These are phyloP conservation scores for Leucophora obtusa DNA, from an alignment of 2,888 invertebrate genomes.

Conservation along the genomic window DNA sequence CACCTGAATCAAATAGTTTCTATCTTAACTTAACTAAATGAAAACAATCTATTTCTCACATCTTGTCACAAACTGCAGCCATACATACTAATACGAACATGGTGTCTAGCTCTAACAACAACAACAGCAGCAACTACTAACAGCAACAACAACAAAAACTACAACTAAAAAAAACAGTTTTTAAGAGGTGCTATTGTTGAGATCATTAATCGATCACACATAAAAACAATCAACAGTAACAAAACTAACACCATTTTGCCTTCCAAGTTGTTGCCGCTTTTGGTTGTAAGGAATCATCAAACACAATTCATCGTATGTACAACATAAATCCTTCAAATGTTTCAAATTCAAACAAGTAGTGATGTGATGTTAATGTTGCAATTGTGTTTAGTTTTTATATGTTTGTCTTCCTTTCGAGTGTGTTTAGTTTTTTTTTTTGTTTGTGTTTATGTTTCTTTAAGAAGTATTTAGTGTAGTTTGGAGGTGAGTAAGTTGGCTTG, in stretches of 20 bases:
- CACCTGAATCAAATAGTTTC: constrained; percentile 63
- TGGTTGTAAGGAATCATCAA: constrained; percentile 62
- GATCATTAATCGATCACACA: constrained; percentile 65
- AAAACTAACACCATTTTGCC: constrained; percentile 19
- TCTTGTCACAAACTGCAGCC: constrained; percentile 39
- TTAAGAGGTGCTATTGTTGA: constrained; percentile 61
- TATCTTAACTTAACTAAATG: constrained; percentile 33
- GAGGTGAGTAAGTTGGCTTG: constrained; percentile 33
- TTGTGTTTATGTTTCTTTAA: background rate
- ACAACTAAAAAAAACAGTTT: constrained; percentile 32
- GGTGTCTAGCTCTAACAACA: background rate
- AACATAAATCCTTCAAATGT: constrained; percentile 65
- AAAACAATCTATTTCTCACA: constrained; percentile 63
- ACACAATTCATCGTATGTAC: constrained; percentile 64
- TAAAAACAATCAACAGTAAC: constrained; percentile 17
- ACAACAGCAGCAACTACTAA: too few species aligned
- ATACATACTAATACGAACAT: constrained; percentile 6
- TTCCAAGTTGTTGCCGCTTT: constrained; percentile 61
- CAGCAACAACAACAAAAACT: background rate
- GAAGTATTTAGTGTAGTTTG: constrained; percentile 12
- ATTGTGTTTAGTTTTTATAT: constrained; percentile 34
- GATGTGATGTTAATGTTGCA: constrained; percentile 56
- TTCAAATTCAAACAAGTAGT: constrained; percentile 62
- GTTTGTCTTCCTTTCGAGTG: constrained; percentile 6
- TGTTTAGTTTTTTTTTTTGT: constrained; percentile 11